Conservation (phyloP, 2,113 vertebrate genomes). For the Mesitornis unicolor region DNA sequence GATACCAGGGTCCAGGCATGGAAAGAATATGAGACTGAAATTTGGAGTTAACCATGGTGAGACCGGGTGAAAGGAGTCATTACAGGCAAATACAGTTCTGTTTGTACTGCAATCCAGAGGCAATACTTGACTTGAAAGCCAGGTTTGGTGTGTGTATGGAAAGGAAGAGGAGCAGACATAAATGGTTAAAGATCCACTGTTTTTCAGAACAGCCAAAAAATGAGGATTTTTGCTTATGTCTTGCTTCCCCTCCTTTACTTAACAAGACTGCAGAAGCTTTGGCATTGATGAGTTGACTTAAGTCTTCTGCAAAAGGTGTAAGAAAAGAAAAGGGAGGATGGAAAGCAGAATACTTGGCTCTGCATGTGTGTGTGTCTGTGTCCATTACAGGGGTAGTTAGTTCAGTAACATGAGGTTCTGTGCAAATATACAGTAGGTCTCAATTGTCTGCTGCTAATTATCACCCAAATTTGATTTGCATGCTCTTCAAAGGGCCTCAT, state of each 20-base stretch:
- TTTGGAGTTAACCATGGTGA: background rate
- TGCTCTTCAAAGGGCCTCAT: conserved; percentile 70
- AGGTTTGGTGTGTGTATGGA: background rate
- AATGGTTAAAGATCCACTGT: background rate
- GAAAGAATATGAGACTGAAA: background rate
- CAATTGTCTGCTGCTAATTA: conserved; percentile 64
- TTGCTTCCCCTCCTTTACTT: background rate
- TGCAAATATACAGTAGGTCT: background rate
- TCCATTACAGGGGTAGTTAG: background rate
- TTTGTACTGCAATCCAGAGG: background rate
- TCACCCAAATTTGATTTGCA: conserved; percentile 64
- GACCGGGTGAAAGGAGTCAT: background rate
- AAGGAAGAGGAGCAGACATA: background rate
- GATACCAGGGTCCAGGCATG: background rate
- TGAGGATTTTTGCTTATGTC: background rate
- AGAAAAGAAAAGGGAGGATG: background rate
- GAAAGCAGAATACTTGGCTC: background rate
- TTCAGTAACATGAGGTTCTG: background rate
- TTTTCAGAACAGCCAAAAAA: background rate
- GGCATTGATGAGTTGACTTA: background rate
- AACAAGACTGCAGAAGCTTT: background rate
- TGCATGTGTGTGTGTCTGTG: background rate
- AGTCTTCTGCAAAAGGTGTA: background rate
- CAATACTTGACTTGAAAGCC: background rate
- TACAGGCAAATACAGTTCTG: background rate